These are phyloP conservation scores for Cololabis saira DNA, from an alignment of 2,113 vertebrate genomes.

Conservation along the genomic window DNA sequence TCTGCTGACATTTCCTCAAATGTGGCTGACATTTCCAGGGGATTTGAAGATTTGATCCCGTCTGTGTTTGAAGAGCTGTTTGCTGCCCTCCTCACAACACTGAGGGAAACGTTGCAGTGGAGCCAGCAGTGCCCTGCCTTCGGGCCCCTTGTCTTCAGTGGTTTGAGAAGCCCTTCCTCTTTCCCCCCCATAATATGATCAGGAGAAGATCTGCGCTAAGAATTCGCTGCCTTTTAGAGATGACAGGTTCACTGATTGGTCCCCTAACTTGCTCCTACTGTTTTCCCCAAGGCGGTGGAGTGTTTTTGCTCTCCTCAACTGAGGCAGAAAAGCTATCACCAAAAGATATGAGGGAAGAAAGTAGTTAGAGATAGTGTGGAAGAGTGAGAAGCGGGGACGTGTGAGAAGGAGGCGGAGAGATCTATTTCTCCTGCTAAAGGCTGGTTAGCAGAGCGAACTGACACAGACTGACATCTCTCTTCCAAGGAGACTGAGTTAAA, in stretches of 20 bases:
- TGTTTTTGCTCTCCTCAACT: slow-evolving; percentile 65
- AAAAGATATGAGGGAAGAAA: slow-evolving; percentile 61
- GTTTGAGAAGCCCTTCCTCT: slow-evolving; percentile 38
- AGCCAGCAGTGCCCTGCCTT: slow-evolving; percentile 45
- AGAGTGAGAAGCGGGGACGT: slow-evolving; percentile 50
- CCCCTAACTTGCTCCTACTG: slow-evolving; percentile 59
- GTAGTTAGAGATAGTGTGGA: slow-evolving; percentile 58
- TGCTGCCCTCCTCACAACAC: slow-evolving; percentile 54
- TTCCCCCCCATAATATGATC: slow-evolving; percentile 56
- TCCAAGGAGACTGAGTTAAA: slow-evolving; percentile 67
- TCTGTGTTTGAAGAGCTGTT: slow-evolving; percentile 70
- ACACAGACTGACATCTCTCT: slow-evolving; percentile 80
- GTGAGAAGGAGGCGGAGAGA: slow-evolving; percentile 63
- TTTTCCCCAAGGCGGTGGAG: slow-evolving; percentile 64
- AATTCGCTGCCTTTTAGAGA: slow-evolving; percentile 58
- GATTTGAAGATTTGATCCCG: slow-evolving; percentile 78
- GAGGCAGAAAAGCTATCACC: slow-evolving; percentile 71
- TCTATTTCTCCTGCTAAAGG: slow-evolving; percentile 74
- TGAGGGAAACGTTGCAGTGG: slow-evolving; percentile 33
- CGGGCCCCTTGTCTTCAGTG: slow-evolving; percentile 49
- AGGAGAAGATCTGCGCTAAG: slow-evolving; percentile 49
- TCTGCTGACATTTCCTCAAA: slow-evolving; percentile 79
- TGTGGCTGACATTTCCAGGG: slow-evolving; percentile 77
- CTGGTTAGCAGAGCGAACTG: slow-evolving; percentile 75
- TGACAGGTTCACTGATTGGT: slow-evolving; percentile 62